These are phyloP conservation scores for Atta texana DNA, from an alignment of 1,140 invertebrate species.

Conservation along the genomic window DNA sequence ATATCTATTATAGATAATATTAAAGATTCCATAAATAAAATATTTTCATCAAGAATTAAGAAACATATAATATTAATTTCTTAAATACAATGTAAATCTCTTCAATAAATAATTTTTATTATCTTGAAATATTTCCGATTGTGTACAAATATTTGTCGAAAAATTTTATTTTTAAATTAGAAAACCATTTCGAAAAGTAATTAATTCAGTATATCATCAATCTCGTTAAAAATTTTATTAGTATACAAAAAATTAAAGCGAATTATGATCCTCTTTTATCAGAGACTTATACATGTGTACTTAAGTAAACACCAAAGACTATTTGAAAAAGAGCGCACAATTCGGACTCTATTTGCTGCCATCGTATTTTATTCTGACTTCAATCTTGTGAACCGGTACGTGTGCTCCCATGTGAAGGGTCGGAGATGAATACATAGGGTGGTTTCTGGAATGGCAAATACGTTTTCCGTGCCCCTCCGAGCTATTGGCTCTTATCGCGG, in stretches of 20 bases:
- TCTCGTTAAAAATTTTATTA: neutral
- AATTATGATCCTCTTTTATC: neutral
- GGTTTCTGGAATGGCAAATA: slow-evolving; percentile 73
- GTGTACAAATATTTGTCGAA: neutral
- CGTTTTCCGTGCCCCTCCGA: slow-evolving; percentile 59
- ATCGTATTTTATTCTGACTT: slow-evolving; percentile 70
- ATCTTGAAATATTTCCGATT: neutral
- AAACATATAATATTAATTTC: neutral
- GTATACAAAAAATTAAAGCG: neutral
- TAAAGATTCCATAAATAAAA: neutral
- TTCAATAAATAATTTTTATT: neutral
- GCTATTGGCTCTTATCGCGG: slow-evolving; percentile 70
- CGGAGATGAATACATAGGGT: slow-evolving; percentile 68
- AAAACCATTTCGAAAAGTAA: neutral
- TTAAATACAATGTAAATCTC: neutral
- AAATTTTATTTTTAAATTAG: neutral
- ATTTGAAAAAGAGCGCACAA: neutral
- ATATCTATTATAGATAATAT: neutral
- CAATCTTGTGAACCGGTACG: slow-evolving; percentile 63
- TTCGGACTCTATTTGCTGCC: slow-evolving; percentile 54
- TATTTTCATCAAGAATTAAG: neutral
- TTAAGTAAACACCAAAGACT: neutral
- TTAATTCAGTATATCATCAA: neutral
- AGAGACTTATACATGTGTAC: neutral
- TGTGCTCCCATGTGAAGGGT: slow-evolving; percentile 38